Conservation (phyloP, 2,888 invertebrate species). For the Cryptosula pallasiana region DNA sequence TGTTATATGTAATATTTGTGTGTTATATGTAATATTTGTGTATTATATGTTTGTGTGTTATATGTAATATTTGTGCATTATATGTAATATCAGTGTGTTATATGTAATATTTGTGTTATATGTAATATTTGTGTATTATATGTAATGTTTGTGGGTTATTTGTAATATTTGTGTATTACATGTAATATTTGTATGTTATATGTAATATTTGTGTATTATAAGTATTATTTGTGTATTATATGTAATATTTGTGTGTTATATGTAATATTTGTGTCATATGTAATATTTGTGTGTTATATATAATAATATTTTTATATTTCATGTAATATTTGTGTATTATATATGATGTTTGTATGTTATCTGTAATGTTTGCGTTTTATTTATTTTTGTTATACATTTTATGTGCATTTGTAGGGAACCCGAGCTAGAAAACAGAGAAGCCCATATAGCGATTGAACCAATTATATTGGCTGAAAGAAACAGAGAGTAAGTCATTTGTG, state of each 20-base stretch:
- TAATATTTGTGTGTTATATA: not conserved
- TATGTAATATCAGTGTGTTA: too few species aligned
- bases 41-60: too few species aligned
- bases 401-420: constrained; percentile 30
- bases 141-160: too few species aligned
- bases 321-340: constrained; percentile 3
- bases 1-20: too few species aligned
- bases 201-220: too few species aligned
- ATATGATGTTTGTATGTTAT: not conserved
- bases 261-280: not conserved
- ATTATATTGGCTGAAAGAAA: constrained; percentile 78
- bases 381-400: constrained; percentile 19
- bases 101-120: too few species aligned
- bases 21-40: too few species aligned
- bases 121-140: too few species aligned
- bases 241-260: not conserved
- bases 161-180: too few species aligned
- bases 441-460: constrained; percentile 70
- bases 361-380: not conserved
- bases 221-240: constrained; percentile 5
- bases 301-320: too few species aligned
- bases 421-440: constrained; percentile 70
- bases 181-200: too few species aligned
- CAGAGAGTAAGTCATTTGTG: constrained; percentile 65
- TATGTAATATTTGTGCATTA: too few species aligned